A percentile compares a stretch with the other conserved stretches of the same genome.
Conservation (phyloP, 2,888 invertebrate species). For the Lasioglossum zephyrum region DNA sequence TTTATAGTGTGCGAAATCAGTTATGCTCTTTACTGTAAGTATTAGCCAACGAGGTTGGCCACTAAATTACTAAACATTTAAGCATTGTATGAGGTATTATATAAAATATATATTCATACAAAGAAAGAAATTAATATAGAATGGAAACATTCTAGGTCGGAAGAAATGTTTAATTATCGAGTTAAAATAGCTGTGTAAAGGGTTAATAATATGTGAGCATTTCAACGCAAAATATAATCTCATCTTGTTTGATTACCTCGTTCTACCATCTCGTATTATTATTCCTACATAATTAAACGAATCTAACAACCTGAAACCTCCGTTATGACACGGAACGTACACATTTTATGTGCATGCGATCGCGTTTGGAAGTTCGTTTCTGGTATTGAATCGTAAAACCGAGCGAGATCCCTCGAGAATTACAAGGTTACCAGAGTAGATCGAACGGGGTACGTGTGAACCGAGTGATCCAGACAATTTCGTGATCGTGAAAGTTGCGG, state of each 20-base stretch:
- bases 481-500: constrained; percentile 36
- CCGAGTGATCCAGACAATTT: constrained; percentile 48
- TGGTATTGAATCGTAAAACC: constrained; percentile 7
- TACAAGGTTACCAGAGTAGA: constrained; percentile 1
- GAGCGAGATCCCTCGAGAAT: constrained; percentile 1
- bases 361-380: background rate
- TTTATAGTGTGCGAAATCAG: no score
- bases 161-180: no score
- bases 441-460: constrained; percentile 24
- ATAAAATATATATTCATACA: no score
- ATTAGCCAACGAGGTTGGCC: no score
- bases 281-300: background rate
- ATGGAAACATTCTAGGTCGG: no score
- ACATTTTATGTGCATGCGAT: background rate
- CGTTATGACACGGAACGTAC: background rate
- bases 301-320: background rate
- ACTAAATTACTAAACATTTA: no score
- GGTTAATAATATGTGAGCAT: background rate
- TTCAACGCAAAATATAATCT: background rate
- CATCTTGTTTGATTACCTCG: background rate
- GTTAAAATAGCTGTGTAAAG: no score
- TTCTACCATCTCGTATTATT: background rate
- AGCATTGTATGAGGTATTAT: no score
- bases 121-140: no score
- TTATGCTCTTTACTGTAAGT: no score